Percentiles rank a stretch among this genome's conserved stretches.
These are phyloP conservation scores for Orthosia cruda DNA, from an alignment of 2,888 invertebrate species.

Conservation along the genomic window DNA sequence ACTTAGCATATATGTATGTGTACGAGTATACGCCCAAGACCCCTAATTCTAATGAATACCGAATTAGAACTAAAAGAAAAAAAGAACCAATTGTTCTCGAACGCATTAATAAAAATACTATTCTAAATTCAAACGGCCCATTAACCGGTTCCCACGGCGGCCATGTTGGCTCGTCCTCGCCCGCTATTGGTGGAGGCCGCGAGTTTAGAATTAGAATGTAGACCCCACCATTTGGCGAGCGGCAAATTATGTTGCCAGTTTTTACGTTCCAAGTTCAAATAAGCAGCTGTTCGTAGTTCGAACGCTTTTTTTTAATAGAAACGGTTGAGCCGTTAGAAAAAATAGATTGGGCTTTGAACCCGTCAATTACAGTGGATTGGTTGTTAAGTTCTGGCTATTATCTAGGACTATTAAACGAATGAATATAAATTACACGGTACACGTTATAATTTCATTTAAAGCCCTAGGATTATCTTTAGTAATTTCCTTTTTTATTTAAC, in stretches of 20 bases:
- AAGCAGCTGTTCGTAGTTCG: slow-evolving; percentile 83
- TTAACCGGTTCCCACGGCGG: slow-evolving; percentile 91
- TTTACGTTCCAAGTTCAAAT: slow-evolving; percentile 88
- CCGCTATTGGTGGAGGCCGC: slow-evolving; percentile 90
- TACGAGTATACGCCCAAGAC: slow-evolving; percentile 32
- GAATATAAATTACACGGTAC: slow-evolving; percentile 38
- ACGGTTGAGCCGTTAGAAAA: slow-evolving; percentile 69
- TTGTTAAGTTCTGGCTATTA: slow-evolving; percentile 55
- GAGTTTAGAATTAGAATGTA: slow-evolving; percentile 91
- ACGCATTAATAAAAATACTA: slow-evolving; percentile 90
- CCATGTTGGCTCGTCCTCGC: slow-evolving; percentile 91
- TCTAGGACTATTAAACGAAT: slow-evolving; percentile 52
- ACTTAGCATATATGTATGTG: slow-evolving; percentile 40
- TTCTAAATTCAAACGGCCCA: slow-evolving; percentile 91
- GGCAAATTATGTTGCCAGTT: slow-evolving; percentile 88
- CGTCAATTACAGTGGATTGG: slow-evolving; percentile 66
- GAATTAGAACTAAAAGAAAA: slow-evolving; percentile 75
- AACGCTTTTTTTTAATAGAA: slow-evolving; percentile 68
- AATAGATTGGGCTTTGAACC: slow-evolving; percentile 68
- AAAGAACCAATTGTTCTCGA: slow-evolving; percentile 87
- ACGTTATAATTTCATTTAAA: slow-evolving; percentile 46
- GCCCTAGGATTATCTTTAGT: slow-evolving; percentile 35
- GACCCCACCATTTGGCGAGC: slow-evolving; percentile 91
- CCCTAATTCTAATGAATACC: slow-evolving; percentile 59
- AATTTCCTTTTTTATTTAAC: slow-evolving; percentile 56